These are phyloP conservation scores for Bambusicola thoracicus DNA, from an alignment of 2,113 vertebrate species.

Conservation along the genomic window DNA sequence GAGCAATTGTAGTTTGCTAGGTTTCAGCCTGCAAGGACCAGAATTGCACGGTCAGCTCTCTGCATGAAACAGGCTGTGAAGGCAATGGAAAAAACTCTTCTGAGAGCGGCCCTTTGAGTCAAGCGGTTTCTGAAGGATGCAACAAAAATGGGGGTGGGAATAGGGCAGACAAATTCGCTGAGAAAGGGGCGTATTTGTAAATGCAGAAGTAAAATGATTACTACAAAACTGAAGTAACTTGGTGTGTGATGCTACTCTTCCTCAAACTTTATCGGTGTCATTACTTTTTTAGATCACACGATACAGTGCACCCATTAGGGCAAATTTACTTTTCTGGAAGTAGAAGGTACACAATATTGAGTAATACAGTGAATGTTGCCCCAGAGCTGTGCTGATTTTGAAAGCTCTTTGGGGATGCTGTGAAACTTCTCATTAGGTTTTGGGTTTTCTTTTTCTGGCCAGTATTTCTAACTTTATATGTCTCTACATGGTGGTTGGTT, in stretches of 20 bases:
- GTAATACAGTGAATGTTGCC: neutral
- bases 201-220: neutral
- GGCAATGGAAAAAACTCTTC: neutral
- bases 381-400: neutral
- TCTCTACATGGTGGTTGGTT: neutral
- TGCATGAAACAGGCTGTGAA: neutral
- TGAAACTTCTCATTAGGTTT: neutral
- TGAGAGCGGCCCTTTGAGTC: neutral
- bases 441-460: slow-evolving; percentile 37
- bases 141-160: neutral
- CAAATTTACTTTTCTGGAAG: neutral
- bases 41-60: neutral
- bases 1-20: neutral
- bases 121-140: neutral
- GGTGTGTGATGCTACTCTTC: neutral
- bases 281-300: neutral
- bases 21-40: neutral
- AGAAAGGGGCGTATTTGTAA: neutral
- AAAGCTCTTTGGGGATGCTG: neutral
- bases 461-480: neutral
- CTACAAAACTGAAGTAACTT: neutral
- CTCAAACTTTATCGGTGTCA: neutral
- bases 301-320: neutral
- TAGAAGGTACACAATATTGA: neutral
- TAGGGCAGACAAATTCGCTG: neutral